Evolutionary conservation across 2,888 invertebrate genomes (phyloP).

Genomic region (Chrysolina americana): DNA sequence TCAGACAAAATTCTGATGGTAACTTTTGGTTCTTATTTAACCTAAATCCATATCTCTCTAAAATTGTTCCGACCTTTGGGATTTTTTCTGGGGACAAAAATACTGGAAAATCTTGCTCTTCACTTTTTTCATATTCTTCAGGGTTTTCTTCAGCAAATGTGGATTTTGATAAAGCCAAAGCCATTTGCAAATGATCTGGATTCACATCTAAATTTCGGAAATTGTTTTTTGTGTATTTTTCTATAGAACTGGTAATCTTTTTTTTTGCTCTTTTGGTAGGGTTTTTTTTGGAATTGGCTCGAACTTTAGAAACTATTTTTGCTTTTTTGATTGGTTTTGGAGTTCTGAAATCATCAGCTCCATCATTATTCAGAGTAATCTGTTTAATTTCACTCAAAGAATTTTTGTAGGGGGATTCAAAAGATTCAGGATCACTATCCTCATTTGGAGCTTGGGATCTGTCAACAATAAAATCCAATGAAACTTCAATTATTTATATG

Average conservation of each 20-base stretch:
- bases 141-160: slow-evolving; percentile 59
- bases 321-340: slow-evolving; percentile 53
- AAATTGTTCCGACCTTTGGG: slow-evolving; percentile 70
- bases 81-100: slow-evolving; percentile 49
- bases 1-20: slow-evolving; percentile 30
- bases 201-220: slow-evolving; percentile 73
- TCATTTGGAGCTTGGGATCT: slow-evolving; percentile 31
- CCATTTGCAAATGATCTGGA: slow-evolving; percentile 78
- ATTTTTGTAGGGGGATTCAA: slow-evolving; percentile 59
- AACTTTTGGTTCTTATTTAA: slow-evolving; percentile 46
- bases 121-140: slow-evolving; percentile 35
- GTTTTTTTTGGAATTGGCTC: slow-evolving; percentile 44
- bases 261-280: slow-evolving; percentile 37
- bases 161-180: slow-evolving; percentile 78
- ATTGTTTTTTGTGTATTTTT: slow-evolving; percentile 70
- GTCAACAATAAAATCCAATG: slow-evolving; percentile 20
- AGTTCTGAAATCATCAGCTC: slow-evolving; percentile 61
- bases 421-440: slow-evolving; percentile 37
- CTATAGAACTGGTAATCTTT: slow-evolving; percentile 63
- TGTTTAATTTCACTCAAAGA: slow-evolving; percentile 52
- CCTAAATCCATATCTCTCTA: slow-evolving; percentile 77
- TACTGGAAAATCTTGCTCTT: slow-evolving; percentile 40
- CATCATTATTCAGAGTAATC: slow-evolving; percentile 54
- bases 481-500: slow-evolving; percentile 18
- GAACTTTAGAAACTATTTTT: slow-evolving; percentile 50